Base-by-base conservation (phyloP, 35 echinoderm and acorn worm species). In the Eucidaris tribuloides region DNA sequence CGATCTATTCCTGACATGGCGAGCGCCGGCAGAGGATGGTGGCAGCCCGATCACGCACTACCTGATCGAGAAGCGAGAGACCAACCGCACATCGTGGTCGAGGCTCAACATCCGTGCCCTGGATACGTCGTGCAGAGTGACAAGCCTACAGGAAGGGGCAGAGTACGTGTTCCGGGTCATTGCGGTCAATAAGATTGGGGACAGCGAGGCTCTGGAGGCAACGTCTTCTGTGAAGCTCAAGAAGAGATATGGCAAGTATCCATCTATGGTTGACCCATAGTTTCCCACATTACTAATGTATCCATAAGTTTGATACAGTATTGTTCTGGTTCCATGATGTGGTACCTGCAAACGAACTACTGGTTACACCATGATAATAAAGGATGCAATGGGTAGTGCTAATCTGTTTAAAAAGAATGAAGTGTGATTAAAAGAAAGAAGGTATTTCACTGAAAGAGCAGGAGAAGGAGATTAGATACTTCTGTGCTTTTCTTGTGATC, bases 31-130 rank as follows among this genome's bases (percentile, higher is more conserved):
- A 48, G 64, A 78, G 2, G 87, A 93, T 48, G 96, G 96, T 63
- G 96, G 96, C 50, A 90, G 86, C 41, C 71, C 81, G 28, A 79
- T 99, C 83, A 99, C 90, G 36, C 96, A 99, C 46, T 99, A 99
- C 63, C 44, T 79, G 41, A 81, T 99, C 3, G 96, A 99, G 81
- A 99, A 93, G 50, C 91, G 96, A n/a, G 96, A 99, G 65, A 90
- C 41, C 11, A 89, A 92, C 57, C 79, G 96, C 35, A 90, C 87
- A 41, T 83, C 83, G 4, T 99, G 91, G 90, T 63, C 90, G 0
- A 88, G 90, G 78, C 59, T 93, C 5, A 38, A 62, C 25, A 50
- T 42, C 19, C 65, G 79, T 46, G 65, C 92, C 4, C 81, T 79
- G 7, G 49, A 82, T 19, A 93, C 87, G 19, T 81, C 86, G 9